Evolutionary conservation across 1,140 invertebrate species (phyloP).

Genomic region (Drosophila pseudoananassae): DNA sequence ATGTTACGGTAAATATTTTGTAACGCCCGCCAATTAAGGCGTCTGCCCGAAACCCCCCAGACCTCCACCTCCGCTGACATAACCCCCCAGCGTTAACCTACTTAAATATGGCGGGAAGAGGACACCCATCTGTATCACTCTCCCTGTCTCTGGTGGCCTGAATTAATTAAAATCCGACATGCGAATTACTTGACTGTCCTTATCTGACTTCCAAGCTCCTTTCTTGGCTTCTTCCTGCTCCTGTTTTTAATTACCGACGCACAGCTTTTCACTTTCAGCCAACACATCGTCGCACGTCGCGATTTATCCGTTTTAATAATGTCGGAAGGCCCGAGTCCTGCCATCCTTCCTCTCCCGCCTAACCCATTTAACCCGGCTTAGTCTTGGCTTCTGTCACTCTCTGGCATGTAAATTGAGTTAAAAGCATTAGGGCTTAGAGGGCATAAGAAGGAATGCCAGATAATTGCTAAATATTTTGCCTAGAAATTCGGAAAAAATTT

Average conservation of each 20-base stretch:
- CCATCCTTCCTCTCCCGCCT: neutral
- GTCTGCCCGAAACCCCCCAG: constrained; percentile 28
- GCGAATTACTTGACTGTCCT: constrained; percentile 65
- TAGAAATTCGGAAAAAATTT: neutral
- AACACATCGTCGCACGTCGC: constrained; percentile 69
- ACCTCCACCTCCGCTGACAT: neutral
- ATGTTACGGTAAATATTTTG: constrained; percentile 76
- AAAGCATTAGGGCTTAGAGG: constrained; percentile 62
- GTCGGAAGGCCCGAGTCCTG: constrained; percentile 22
- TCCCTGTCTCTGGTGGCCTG: constrained; percentile 46
- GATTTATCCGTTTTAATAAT: constrained; percentile 80
- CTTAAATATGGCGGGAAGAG: constrained; percentile 40
- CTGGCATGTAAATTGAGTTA: constrained; percentile 67
- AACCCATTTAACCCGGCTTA: constrained; percentile 7
- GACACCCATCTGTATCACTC: constrained; percentile 27
- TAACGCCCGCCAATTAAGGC: constrained; percentile 75
- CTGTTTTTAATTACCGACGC: constrained; percentile 77
- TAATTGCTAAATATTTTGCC: constrained; percentile 28
- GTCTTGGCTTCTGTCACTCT: constrained; percentile 23
- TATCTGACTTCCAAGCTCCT: constrained; percentile 31
- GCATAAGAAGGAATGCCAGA: constrained; percentile 37
- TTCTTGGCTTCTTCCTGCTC: constrained; percentile 16
- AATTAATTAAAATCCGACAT: constrained; percentile 82
- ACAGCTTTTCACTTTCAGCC: constrained; percentile 79
- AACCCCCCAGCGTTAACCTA: constrained; percentile 64